Conservation (phyloP, 2,797 vertebrate species). For the Bovichtus variegatus region DNA sequence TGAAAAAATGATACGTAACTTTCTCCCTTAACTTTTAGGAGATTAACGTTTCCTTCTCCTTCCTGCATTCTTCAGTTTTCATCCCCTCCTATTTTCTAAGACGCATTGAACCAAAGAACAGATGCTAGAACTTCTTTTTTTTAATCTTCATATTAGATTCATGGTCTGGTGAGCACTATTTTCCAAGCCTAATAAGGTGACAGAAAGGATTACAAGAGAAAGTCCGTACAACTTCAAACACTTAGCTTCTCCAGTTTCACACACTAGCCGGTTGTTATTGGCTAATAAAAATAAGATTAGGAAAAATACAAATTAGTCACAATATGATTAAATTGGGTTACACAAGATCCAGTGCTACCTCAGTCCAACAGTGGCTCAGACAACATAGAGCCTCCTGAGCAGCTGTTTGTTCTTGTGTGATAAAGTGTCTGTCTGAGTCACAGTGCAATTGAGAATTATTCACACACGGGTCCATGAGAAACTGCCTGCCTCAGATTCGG, state of each 20-base stretch:
- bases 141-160: conserved; percentile 46
- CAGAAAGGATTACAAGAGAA: conserved; percentile 37
- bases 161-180: conserved; percentile 58
- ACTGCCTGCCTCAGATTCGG: conserved; percentile 45
- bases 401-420: conserved; percentile 42
- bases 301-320: conserved; percentile 19
- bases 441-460: conserved; percentile 39
- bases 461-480: conserved; percentile 46
- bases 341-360: neutral
- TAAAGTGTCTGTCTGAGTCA: conserved; percentile 52
- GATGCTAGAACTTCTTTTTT: conserved; percentile 29
- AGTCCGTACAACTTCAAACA: conserved; percentile 24
- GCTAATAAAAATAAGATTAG: conserved; percentile 10
- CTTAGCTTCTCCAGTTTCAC: neutral
- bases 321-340: neutral
- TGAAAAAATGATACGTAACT: neutral
- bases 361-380: neutral
- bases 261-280: conserved; percentile 4
- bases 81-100: conserved; percentile 16
- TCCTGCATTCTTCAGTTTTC: conserved; percentile 3
- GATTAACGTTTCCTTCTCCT: neutral
- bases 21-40: neutral
- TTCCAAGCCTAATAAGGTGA: conserved; percentile 74
- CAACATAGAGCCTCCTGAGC: conserved; percentile 9
- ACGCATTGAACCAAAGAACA: conserved; percentile 34